phyloP scores from a whole-genome alignment of 2,113 vertebrate species.

The Chaetops frenatus region DNA sequence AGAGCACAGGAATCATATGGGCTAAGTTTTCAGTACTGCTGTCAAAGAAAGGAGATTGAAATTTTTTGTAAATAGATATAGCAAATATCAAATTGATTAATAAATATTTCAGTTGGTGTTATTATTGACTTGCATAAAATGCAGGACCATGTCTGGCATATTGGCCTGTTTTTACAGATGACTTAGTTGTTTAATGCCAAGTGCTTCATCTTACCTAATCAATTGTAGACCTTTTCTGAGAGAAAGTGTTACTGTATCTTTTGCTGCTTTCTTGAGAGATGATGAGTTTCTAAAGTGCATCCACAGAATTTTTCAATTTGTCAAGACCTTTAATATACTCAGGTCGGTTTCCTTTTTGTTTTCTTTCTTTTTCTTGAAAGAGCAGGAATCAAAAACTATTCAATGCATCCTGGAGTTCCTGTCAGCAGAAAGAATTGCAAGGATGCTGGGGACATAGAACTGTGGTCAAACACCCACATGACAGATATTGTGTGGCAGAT shows the following conservation, averaged over 20 bases:
- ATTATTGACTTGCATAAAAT: not conserved
- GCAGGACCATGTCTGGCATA: not conserved
- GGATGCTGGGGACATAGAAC: not conserved
- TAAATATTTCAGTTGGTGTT: not conserved
- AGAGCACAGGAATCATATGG: not conserved
- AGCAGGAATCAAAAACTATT: not conserved
- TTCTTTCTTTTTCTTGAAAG: not conserved
- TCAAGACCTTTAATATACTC: not conserved
- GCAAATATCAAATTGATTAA: not conserved
- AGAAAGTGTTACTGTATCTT: fast-evolving
- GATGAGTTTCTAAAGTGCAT: not conserved
- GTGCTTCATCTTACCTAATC: not conserved
- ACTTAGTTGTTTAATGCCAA: not conserved
- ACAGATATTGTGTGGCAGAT: not conserved
- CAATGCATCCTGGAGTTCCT: not conserved
- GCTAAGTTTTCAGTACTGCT: not conserved
- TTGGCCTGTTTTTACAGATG: not conserved
- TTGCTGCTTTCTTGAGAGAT: not conserved
- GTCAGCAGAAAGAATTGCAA: not conserved
- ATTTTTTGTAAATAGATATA: not conserved
- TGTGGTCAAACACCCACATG: not conserved
- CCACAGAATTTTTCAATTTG: not conserved
- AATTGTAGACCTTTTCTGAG: not conserved
- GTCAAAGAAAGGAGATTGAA: not conserved
- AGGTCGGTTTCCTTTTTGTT: not conserved